Base-by-base conservation (phyloP, 2,888 invertebrate species). In the Ophion costatus region DNA sequence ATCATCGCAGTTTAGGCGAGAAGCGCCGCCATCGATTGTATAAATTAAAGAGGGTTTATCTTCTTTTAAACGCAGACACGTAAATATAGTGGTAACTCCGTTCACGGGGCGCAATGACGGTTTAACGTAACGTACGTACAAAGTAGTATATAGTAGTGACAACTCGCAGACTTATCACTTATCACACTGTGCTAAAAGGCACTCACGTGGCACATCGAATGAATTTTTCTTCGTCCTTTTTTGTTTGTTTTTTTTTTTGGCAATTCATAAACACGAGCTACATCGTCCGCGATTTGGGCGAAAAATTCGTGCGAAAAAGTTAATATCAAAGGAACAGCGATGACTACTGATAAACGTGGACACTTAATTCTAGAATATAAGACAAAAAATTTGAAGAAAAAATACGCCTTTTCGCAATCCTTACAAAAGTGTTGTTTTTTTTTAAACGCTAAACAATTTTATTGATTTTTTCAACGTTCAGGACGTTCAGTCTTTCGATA, bases 101-200 rank as follows among this genome's bases (percentile, higher is more conserved):
- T 76, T 81, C 51, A 76, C 75, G 71, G 67, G 42, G 74, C 82
- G 51, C 71, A 51, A 83, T 42, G 57, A 74, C 57, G 70, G 83
- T 80, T 59, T 78, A 71, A 71, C 51, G 69, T 66, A 80, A 83
- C 66, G 33, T 78, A 67, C 61, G 66, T 85, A 79, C 83, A 81
- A 79, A 70, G 22, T 84, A 82, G 70, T 63, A 63, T 45, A 78
- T 71, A 75, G 63, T 73, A 75, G 66, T 79, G 75, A 64, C 71
- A 56, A 70, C 59, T 80, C 64, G 45, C 61, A 80, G 61, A 82
- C 78, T 80, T 82, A 75, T 81, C 76, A 80, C 69, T 82, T 86
- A 83, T 87, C 86, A 87, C 86, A 85, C 69, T 79, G 78, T 86
- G 87, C 84, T 81, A 66, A 56, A 76, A 85, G 87, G 87, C 87